Evolutionary conservation across 2,113 vertebrate species (phyloP), one percentile per base, ranked within the genome.

Genomic region (Apodemus speciosus): DNA sequence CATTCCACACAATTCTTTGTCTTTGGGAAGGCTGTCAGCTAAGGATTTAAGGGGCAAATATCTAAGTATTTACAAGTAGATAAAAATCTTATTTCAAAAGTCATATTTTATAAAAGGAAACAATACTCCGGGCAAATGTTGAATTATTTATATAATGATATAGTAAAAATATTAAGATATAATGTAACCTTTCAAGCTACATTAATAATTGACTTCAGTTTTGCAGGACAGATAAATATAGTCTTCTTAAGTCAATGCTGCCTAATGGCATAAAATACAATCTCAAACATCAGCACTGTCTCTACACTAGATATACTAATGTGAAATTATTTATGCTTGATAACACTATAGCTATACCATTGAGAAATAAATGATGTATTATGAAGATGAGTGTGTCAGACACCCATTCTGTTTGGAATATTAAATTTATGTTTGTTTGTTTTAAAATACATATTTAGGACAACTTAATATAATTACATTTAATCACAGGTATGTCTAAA

Each of bases 201-300:
- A 2, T 80, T 81, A 91, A 75, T 92, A 93, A 76, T 86, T 89
- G 40, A 90, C 32, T 96, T 16, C n/a, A 64, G 35, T 93, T 90
- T 91, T 83, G 73, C 13, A 91, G 40, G 49, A 43, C 23, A 90
- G 43, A 49, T 79, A 71, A 85, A 69, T 90, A 84, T 32, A 60
- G 21, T 83, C 38, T 88, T 85, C 27, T 43, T 76, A 85, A 94
- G 21, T 49, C 3, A 76, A 73, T 68, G 6, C 9, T 64, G 51
- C 56, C 15, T 56, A 76, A 89, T 86, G n/a, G 43, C 83, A 9
- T 84, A 72, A 81, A 95, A 76, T 56, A 62, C 8, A 91, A 43
- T 30, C 6, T 64, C 11, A 51, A n/a, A 8, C n/a, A 49, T 88
- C 8, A 86, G 32, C 40, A 83, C 2, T 71, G 23, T 90, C 6